Evolutionary conservation across 2,888 invertebrate genomes (phyloP).

Genomic region (Eupithecia vulgata): DNA sequence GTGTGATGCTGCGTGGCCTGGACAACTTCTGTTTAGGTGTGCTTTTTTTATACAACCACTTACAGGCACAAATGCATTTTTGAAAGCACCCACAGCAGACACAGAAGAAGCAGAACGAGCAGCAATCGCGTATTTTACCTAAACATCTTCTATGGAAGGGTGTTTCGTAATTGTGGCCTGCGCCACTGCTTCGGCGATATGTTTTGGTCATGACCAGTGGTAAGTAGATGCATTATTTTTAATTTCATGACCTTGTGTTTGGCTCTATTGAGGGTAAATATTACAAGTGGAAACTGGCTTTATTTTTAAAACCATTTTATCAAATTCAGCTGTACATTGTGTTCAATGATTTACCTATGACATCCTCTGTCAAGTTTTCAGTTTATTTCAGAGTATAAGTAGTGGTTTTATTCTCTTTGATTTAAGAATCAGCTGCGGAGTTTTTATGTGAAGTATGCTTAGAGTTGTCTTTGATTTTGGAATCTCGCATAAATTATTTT

Average conservation of each 20-base stretch:
- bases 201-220: background rate
- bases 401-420: no score
- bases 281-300: background rate
- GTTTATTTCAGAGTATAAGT: background rate
- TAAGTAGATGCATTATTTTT: background rate
- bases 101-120: background rate
- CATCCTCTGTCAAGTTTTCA: background rate
- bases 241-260: background rate
- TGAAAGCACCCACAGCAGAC: background rate
- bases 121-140: slow-evolving; percentile 5
- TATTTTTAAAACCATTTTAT: background rate
- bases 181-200: background rate
- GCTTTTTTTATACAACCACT: background rate
- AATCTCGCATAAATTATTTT: slow-evolving; percentile 37
- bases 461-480: background rate
- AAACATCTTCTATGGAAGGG: background rate
- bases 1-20: background rate
- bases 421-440: background rate
- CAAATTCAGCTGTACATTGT: background rate
- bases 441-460: background rate
- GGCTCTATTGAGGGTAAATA: background rate
- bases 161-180: background rate
- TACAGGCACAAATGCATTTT: background rate
- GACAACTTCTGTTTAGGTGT: background rate
- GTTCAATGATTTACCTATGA: background rate